Percentiles rank a stretch among this genome's conserved stretches.
Conservation (phyloP, 2,888 invertebrate species). For the Callyntrura sp. region DNA sequence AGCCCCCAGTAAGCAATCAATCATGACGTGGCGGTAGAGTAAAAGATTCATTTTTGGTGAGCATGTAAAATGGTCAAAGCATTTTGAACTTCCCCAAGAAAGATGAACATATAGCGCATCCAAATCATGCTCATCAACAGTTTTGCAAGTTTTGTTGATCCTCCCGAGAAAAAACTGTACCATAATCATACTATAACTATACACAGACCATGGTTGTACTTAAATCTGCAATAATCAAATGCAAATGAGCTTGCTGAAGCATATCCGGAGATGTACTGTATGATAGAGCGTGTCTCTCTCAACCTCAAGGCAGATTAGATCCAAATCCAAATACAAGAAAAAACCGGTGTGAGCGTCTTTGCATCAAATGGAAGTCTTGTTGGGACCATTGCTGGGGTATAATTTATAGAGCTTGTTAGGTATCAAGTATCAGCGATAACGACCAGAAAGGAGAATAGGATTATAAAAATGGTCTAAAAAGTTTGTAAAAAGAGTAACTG, state of each 20-base stretch:
- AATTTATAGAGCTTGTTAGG: no score
- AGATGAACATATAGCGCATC: conserved; percentile 2
- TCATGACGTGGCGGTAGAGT: conserved; percentile 30
- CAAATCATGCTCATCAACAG: background rate
- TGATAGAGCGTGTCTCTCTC: no score
- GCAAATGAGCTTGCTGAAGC: conserved; percentile 26
- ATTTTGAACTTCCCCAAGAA: background rate
- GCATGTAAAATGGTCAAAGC: background rate
- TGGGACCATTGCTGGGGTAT: no score
- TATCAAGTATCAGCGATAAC: background rate
- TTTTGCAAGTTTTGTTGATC: background rate
- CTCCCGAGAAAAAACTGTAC: background rate
- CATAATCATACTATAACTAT: background rate
- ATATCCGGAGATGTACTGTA: conserved; percentile 28
- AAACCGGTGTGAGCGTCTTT: background rate
- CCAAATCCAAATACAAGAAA: background rate
- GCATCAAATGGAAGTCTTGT: no score
- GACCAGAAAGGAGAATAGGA: background rate
- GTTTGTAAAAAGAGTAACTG: conserved; percentile 22
- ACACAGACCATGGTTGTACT: background rate
- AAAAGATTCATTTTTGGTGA: background rate
- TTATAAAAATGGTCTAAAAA: background rate
- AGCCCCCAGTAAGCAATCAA: conserved; percentile 61
- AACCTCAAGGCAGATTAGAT: background rate
- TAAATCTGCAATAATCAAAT: background rate